Conservation (phyloP, 2,888 invertebrate species). For the Yponomeuta malinellus region DNA sequence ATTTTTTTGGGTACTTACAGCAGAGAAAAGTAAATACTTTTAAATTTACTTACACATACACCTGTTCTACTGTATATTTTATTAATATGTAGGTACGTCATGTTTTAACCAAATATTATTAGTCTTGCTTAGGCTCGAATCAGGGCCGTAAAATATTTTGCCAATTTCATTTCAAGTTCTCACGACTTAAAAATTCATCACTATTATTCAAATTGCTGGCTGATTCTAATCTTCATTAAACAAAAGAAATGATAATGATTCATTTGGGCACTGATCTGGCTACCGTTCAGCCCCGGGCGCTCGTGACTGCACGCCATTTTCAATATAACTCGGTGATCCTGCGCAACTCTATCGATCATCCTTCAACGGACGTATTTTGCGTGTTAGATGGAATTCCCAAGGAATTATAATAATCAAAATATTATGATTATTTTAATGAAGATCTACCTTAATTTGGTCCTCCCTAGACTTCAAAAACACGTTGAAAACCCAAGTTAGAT, state of each 20-base stretch:
- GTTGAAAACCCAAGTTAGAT: not conserved
- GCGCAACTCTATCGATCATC: conserved; percentile 18
- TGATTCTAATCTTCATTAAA: not conserved
- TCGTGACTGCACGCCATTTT: conserved; percentile 55
- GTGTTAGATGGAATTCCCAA: not conserved
- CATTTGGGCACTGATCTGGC: conserved; percentile 5
- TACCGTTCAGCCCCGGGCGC: conserved; percentile 28
- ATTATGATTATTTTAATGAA: not conserved
- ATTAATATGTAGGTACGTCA: too few relatives aligned
- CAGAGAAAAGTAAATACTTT: too few relatives aligned
- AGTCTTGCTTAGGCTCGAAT: not conserved
- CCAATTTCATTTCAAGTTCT: not conserved
- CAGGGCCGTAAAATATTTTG: not conserved
- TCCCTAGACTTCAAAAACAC: not conserved
- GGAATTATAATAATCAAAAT: not conserved
- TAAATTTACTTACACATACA: too few relatives aligned
- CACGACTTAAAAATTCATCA: not conserved
- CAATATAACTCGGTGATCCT: conserved; percentile 10
- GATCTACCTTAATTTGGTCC: not conserved
- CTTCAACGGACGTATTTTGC: conserved; percentile 11
- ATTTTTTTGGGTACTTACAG: too few relatives aligned
- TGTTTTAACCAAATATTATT: not conserved
- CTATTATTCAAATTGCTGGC: not conserved
- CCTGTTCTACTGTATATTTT: too few relatives aligned
- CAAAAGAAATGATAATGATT: conserved; percentile 5